Percentiles rank a stretch among this genome's conserved stretches.
These are phyloP conservation scores for Malacosoma neustria DNA, from an alignment of 2,888 invertebrate genomes.

Conservation along the genomic window DNA sequence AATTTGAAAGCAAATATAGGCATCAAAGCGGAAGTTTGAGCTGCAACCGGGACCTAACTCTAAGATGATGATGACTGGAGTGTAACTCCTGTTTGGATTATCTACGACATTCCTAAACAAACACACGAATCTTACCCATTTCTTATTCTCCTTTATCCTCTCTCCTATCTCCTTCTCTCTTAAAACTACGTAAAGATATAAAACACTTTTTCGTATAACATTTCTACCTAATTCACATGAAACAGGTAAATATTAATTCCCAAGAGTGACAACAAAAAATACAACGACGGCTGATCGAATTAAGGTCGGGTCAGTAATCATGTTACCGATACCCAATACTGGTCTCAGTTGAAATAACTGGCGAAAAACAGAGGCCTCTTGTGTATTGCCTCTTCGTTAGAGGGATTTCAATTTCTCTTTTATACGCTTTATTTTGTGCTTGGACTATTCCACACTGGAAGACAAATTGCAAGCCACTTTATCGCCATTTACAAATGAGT, in stretches of 20 bases:
- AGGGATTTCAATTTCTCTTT: conserved; percentile 58
- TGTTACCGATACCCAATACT: conserved; percentile 69
- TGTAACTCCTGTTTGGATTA: too few relatives aligned
- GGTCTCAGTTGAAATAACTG: conserved; percentile 52
- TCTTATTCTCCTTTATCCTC: too few relatives aligned
- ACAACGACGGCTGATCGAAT: conserved; percentile 56
- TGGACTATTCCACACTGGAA: neutral
- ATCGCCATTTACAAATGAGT: too few relatives aligned
- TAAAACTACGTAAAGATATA: too few relatives aligned
- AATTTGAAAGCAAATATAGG: too few relatives aligned
- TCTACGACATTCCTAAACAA: too few relatives aligned
- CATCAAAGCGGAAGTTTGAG: too few relatives aligned
- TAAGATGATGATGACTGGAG: too few relatives aligned
- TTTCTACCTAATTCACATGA: conserved; percentile 9
- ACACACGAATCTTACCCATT: too few relatives aligned
- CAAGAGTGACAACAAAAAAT: conserved; percentile 47
- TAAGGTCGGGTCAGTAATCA: conserved; percentile 71
- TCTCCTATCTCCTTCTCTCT: too few relatives aligned
- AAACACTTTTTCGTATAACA: conserved; percentile 9
- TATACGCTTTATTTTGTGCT: conserved; percentile 12
- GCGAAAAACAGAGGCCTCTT: conserved; percentile 59
- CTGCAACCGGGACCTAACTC: too few relatives aligned
- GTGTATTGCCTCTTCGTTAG: conserved; percentile 69
- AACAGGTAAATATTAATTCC: conserved; percentile 40
- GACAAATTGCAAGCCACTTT: neutral